Base-by-base conservation (phyloP, 1,140 invertebrate genomes). In the Leptopilina boulardi region DNA sequence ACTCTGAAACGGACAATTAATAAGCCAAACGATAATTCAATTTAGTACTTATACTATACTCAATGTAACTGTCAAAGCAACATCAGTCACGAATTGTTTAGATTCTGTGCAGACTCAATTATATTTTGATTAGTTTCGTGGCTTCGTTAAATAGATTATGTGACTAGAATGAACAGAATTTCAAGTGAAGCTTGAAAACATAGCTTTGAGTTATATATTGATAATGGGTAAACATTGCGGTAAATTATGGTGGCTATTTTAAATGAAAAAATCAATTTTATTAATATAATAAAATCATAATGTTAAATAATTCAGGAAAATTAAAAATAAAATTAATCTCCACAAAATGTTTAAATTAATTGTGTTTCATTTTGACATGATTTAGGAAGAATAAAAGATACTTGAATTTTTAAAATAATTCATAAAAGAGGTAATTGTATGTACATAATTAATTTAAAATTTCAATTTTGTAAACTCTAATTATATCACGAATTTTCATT, bases 1-100 rank as follows among this genome's bases (percentile, higher is more conserved):
- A 70, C 71, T n/a, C n/a, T 80, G 76, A 76, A 80, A 73, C 75
- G 42, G 72, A 72, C 76, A 77, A n/a, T 80, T 80, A 77, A 80
- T 80, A 77, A 47, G 72, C 18, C 41, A 75, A 77, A 77, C 51
- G 73, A 77, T 77, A 77, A 80, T 80, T 75, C 41, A 51, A 77
- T 75, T 80, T 51, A 42, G 70, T 26, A 18, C 42, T 73, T 80
- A 73, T 13, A n/a, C n/a, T n/a, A n/a, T 66, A 21, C 23, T 66
- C 56, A 66, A 30, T 30, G 21, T 26, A 26, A 26, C 21, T 66
- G 10, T 21, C 21, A 26, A 15, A 30, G 21, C 19, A 66, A 26
- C 23, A n/a, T n/a, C 23, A 26, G 13, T 66, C 21, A 30, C 21
- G 23, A 66, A 66, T n/a, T 66, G 56, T 66, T 26, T 66, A 11